Evolutionary conservation across 2,113 vertebrate species (phyloP), one percentile per base, ranked within the genome.

Genomic region (Serilophus lunatus): DNA sequence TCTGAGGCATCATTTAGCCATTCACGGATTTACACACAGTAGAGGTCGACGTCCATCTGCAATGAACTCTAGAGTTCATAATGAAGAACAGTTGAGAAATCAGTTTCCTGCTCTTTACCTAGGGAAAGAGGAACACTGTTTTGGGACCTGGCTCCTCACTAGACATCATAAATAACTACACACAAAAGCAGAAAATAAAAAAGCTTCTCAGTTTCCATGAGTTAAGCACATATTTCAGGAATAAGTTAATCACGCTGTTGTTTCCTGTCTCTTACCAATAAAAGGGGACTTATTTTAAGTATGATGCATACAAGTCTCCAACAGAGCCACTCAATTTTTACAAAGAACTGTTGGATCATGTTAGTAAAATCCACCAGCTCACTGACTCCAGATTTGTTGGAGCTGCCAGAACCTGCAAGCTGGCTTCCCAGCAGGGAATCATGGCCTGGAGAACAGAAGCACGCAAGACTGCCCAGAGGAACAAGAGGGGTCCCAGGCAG

Each of bases 151-250:
- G 71, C 75, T 83, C 50, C 64, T 86, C 51, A 36, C 54, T 44
- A 63, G 49, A 38, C 56, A 44, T 71, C 90, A 59, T 92, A 95
- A 96, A 90, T 93, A 95, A 90, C 78, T 54, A 59, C 22, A 56
- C 16, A 79, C 6, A 65, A 8, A 42, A 45, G 38, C 45, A 92
- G 53, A 9, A n/a, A 12, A 10, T n/a, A 49, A 24, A 54, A 49
- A 50, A 25, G 4, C 9, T 50, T 49, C 65, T 86, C 82, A 92
- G n/a, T 88, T 93, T 95, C 87, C 71, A 66, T 95, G 84, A 90
- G 75, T 92, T 94, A 90, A 89, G 85, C 51, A 83, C 82, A 88
- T 95, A 86, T 56, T 90, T 96, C 3, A 78, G 56, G 87, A 94
- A 56, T 63, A 91, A 92, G 65, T 93, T 64, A 94, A 93, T 90